A percentile compares a stretch with the other conserved stretches of the same genome.
phyloP scores from a whole-genome alignment of 2,888 invertebrate species.

The Callosobruchus maculatus region DNA sequence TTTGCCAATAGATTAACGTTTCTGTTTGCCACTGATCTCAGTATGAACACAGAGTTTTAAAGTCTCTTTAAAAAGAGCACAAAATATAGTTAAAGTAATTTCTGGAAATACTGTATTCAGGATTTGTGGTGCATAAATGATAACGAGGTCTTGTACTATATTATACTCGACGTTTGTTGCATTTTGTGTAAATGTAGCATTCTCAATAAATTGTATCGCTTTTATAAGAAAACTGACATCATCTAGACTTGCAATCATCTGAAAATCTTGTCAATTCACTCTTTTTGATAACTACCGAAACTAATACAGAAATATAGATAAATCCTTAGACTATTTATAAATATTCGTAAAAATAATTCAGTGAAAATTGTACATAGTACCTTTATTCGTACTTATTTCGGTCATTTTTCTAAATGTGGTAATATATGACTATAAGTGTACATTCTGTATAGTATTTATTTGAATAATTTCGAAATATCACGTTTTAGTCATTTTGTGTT shows the following conservation, averaged over 20 bases:
- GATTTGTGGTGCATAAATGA: not conserved
- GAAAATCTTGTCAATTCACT: too few species aligned
- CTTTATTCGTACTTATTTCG: slow-evolving; percentile 5
- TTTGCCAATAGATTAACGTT: slow-evolving; percentile 22
- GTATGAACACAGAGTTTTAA: slow-evolving; percentile 38
- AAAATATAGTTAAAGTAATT: not conserved
- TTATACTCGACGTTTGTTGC: not conserved
- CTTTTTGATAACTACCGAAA: too few species aligned
- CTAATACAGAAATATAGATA: too few species aligned
- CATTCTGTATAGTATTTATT: slow-evolving; percentile 50
- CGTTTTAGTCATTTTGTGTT: slow-evolving; percentile 26
- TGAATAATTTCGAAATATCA: slow-evolving; percentile 37
- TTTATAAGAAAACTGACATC: too few species aligned
- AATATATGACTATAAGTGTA: slow-evolving; percentile 34
- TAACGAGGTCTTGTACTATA: not conserved
- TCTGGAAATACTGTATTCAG: not conserved
- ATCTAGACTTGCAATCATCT: too few species aligned
- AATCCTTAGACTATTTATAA: not conserved
- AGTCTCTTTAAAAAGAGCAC: slow-evolving; percentile 2
- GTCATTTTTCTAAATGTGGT: slow-evolving; percentile 4
- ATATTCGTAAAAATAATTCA: not conserved
- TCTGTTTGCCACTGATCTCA: slow-evolving; percentile 40
- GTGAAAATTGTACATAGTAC: slow-evolving; percentile 16
- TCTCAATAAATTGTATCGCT: too few species aligned
- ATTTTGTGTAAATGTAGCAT: too few species aligned